Evolutionary conservation across 2,888 invertebrate species (phyloP), one percentile per base, ranked within the genome.

Genomic region (Cantharis rustica): DNA sequence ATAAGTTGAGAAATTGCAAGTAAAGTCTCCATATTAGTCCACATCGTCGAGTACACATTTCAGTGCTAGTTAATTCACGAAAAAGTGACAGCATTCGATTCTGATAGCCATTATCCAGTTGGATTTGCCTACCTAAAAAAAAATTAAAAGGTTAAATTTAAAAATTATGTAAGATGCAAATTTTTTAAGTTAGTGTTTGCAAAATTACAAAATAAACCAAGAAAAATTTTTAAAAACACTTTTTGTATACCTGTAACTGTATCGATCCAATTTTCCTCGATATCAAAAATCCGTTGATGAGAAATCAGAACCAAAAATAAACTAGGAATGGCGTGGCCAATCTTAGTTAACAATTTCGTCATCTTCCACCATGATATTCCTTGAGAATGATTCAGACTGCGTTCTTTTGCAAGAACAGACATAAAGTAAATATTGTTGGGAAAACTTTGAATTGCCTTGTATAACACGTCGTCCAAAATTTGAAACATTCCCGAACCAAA

Each of bases 11-110:
- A 80, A 91, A 89, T 26, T 92, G 90, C 84, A 93, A 88, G 83
- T 92, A 92, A 16, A 93, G 86, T 77, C 92, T 90, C 93, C 93
- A 93, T 68, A 91, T 87, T 13, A 93, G 84, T 1, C 93, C 90
- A 76, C 91, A 90, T 79, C 87, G 83, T 82, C 88, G 89, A 2
- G 89, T 88, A 68, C 88, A 87, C 81, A 87, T 86, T 69, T 85
- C 85, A 7, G 81, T 75, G 16, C 78, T 82, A 3, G 88, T 87
- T 15, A 89, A 81, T 68, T 82, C 84, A 61, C 84, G 84, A 79
- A 88, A 89, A 26, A 89, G 77, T 0, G 88, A 84, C 72, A 86
- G 72, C 82, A 88, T 86, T 69, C 85, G 82, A 80, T 89, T 88
- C 76, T 85, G 86, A 61, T 84, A 82, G 75, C 82, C 84, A 2